Conservation (phyloP, 2,113 vertebrate genomes). For the Terrapene triunguis region DNA sequence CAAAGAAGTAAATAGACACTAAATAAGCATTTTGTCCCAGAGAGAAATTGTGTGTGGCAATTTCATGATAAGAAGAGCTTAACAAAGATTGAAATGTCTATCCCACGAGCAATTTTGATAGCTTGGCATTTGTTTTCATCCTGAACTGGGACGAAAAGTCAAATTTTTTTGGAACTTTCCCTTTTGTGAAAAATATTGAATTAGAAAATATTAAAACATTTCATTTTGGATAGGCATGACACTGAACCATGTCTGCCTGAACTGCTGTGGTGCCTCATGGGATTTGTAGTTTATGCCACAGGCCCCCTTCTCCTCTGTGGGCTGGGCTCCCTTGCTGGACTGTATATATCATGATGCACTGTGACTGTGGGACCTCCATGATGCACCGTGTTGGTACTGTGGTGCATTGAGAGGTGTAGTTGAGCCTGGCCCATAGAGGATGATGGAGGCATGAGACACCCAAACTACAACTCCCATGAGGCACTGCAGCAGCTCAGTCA, state of each 20-base stretch:
- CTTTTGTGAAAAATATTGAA: not conserved
- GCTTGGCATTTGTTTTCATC: not conserved
- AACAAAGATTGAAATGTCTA: not conserved
- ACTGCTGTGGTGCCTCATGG: not conserved
- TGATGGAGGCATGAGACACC: not conserved
- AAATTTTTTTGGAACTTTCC: too few relatives aligned
- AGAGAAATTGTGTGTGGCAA: not conserved
- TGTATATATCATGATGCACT: not conserved
- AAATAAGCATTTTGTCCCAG: not conserved
- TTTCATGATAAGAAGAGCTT: rapidly evolving
- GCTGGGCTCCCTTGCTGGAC: not conserved
- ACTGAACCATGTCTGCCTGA: not conserved
- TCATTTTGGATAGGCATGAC: not conserved
- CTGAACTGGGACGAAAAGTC: not conserved
- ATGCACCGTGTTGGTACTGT: not conserved
- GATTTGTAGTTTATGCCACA: not conserved
- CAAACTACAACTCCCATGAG: not conserved
- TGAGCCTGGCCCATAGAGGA: not conserved
- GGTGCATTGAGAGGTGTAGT: not conserved
- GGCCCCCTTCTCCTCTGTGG: not conserved
- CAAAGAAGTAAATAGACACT: not conserved
- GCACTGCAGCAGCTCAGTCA: not conserved
- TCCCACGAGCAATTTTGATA: not conserved
- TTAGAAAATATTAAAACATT: not conserved
- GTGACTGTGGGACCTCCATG: not conserved